Conservation (phyloP, 2,113 vertebrate species). For the Malurus alboscapulatus region DNA sequence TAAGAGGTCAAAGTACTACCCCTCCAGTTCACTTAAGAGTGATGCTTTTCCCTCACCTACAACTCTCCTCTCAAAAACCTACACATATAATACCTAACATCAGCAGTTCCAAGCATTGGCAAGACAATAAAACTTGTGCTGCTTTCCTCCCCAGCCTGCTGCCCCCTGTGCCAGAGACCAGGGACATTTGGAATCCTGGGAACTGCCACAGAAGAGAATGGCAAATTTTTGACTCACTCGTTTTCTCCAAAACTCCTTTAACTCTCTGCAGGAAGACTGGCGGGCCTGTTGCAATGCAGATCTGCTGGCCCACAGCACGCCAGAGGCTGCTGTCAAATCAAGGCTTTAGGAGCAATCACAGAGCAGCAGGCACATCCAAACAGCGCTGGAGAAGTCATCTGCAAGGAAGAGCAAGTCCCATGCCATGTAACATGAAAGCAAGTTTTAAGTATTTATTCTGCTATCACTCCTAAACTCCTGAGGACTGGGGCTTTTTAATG, state of each 20-base stretch:
- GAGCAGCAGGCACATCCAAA: neutral
- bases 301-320: neutral
- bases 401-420: neutral
- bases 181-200: neutral
- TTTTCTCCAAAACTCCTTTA: neutral
- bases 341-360: neutral
- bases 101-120: neutral
- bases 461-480: neutral
- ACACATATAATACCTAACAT: neutral
- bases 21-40: neutral
- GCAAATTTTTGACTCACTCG: neutral
- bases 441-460: neutral
- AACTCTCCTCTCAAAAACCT: neutral
- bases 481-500: neutral
- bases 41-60: neutral
- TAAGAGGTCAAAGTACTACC: neutral
- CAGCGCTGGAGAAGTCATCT: neutral
- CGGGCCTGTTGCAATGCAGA: neutral
- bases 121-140: neutral
- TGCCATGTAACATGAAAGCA: neutral
- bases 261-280: neutral
- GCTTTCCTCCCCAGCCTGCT: neutral
- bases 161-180: neutral
- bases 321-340: slow-evolving; percentile 8
- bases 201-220: neutral